Percentiles rank a stretch among this genome's conserved stretches.
These are phyloP conservation scores for Drosophila punjabiensis DNA, from an alignment of 1,140 invertebrate species.

Conservation along the genomic window DNA sequence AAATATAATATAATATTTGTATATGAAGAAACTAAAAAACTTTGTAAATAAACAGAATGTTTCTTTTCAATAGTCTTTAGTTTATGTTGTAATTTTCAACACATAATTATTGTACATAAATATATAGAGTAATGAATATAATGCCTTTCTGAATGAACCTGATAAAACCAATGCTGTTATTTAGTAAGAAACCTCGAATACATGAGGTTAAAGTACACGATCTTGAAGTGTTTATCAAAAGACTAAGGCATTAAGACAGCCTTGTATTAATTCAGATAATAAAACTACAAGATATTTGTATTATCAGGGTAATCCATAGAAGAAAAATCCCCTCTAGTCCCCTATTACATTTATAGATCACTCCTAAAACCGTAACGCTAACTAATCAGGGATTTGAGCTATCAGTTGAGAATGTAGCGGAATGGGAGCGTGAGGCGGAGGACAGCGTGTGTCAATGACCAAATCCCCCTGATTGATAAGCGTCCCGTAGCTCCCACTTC, in stretches of 20 bases:
- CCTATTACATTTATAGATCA: background rate
- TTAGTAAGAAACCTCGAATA: background rate
- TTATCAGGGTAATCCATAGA: background rate
- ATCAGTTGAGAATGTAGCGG: background rate
- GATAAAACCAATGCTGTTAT: background rate
- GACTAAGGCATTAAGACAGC: background rate
- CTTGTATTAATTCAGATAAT: background rate
- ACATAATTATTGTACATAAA: too few species aligned
- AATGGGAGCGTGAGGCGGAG: background rate
- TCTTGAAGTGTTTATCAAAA: background rate
- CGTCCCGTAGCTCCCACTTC: background rate
- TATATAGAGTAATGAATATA: background rate
- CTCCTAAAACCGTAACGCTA: background rate
- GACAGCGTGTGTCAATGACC: conserved; percentile 57
- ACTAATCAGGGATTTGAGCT: conserved; percentile 22
- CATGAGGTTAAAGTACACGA: background rate
- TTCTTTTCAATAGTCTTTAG: too few species aligned
- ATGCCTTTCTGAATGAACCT: background rate
- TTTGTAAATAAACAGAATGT: background rate
- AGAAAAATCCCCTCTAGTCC: background rate
- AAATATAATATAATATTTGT: too few species aligned
- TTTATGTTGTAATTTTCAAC: too few species aligned
- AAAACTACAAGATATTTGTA: background rate
- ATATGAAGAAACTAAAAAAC: background rate
- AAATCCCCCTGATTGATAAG: conserved; percentile 63